Conservation (phyloP, 64 coral and sea anemone species). For the Anthopleura sola region DNA sequence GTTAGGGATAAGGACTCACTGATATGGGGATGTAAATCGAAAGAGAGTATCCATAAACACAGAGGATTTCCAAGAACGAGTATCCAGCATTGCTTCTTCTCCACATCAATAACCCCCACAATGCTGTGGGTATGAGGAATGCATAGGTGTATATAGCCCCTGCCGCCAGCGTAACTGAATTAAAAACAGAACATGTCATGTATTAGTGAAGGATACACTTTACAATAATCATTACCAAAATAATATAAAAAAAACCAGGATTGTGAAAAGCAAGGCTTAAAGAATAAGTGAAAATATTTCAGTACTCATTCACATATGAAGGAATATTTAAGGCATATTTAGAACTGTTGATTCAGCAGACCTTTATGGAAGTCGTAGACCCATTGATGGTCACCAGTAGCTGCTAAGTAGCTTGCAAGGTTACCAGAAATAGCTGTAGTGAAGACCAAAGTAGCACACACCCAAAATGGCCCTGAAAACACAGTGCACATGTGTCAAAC, state of each 20-base stretch:
- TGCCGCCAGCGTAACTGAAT: constrained; percentile 79
- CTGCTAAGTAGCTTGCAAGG: constrained; percentile 66
- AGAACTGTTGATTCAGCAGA: too few relatives aligned
- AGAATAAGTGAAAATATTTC: too few relatives aligned
- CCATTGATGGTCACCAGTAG: constrained; percentile 74
- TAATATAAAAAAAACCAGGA: too few relatives aligned
- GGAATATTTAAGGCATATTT: too few relatives aligned
- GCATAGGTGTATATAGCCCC: constrained; percentile 84
- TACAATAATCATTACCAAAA: too few relatives aligned
- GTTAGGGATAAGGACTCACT: constrained; percentile 28
- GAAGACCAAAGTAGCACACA: constrained; percentile 87
- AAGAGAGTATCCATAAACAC: constrained; percentile 92
- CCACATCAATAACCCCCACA: constrained; percentile 81
- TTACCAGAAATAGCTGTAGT: constrained; percentile 88
- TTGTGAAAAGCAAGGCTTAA: too few relatives aligned
- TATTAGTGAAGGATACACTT: background rate
- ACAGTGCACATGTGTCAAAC: background rate
- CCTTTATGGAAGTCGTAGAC: constrained; percentile 95
- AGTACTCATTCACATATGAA: too few relatives aligned
- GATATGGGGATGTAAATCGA: constrained; percentile 90
- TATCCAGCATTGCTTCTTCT: constrained; percentile 90
- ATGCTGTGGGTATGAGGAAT: constrained; percentile 62
- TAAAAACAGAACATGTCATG: background rate
- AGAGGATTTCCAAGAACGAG: constrained; percentile 86
- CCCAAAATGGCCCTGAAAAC: constrained; percentile 81